Percentiles rank a stretch among this genome's conserved stretches.
Conservation (phyloP, 2,888 invertebrate species). For the Rugalucina vietnamica region DNA sequence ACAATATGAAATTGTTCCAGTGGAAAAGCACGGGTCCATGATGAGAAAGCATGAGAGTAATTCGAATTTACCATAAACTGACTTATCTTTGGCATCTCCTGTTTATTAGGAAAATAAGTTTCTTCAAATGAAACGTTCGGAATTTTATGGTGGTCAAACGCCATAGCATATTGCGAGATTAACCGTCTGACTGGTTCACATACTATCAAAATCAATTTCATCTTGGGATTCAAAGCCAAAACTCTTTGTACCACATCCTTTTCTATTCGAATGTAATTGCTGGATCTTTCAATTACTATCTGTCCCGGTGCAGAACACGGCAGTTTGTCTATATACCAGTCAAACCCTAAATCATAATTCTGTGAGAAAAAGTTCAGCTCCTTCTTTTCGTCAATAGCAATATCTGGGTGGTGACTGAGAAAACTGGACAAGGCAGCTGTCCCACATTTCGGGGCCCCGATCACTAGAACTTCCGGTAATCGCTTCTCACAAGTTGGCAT, state of each 20-base stretch:
- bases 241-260: neutral
- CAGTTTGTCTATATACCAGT: neutral
- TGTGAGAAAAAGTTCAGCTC: neutral
- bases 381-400: neutral
- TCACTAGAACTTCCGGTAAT: neutral
- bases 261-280: neutral
- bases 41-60: neutral
- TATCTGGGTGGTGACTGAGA: neutral
- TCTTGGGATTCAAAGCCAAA: neutral
- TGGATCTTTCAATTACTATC: neutral
- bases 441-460: neutral
- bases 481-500: too few species aligned
- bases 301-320: neutral
- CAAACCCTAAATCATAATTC: neutral
- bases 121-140: neutral
- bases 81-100: too few species aligned
- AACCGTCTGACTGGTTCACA: neutral
- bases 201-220: neutral
- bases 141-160: neutral
- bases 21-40: neutral
- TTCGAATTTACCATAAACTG: too few species aligned
- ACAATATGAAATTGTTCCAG: neutral
- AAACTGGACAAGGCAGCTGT: neutral
- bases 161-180: neutral
- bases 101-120: too few species aligned